These are phyloP conservation scores for Nasonia oneida DNA, from an alignment of 2,888 invertebrate genomes.

Conservation along the genomic window DNA sequence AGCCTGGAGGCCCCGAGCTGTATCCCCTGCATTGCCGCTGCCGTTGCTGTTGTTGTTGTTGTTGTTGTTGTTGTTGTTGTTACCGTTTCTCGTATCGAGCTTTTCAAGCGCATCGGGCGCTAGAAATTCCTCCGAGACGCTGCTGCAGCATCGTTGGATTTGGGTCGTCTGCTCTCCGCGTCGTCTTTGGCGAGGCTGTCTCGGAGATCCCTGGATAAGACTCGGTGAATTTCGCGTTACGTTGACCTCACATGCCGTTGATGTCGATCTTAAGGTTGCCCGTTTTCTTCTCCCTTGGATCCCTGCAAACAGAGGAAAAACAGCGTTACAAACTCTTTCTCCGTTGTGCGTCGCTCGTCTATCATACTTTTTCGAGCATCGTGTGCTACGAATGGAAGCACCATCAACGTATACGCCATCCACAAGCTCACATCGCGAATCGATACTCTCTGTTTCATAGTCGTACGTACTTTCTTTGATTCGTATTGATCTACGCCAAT, in stretches of 20 bases:
- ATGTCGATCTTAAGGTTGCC: constrained; percentile 91
- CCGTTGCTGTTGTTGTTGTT: not conserved
- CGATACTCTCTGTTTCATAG: not conserved
- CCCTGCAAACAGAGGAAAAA: constrained; percentile 80
- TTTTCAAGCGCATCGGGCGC: constrained; percentile 18
- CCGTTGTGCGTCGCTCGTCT: not conserved
- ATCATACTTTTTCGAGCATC: not conserved
- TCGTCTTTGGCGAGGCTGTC: constrained; percentile 2
- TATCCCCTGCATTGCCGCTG: not conserved
- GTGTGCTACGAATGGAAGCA: not conserved
- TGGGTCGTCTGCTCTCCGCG: not conserved
- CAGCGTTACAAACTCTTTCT: not conserved
- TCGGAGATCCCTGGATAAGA: constrained; percentile 7
- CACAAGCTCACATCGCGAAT: not conserved
- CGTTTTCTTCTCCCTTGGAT: constrained; percentile 93
- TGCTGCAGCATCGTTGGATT: not conserved
- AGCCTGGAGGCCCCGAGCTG: constrained; percentile 40
- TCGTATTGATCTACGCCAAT: not conserved
- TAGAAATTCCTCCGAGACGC: not conserved
- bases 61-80: not conserved
- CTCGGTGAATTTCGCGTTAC: constrained; percentile 39
- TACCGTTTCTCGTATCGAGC: not conserved
- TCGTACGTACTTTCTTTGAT: not conserved
- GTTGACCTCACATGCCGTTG: constrained; percentile 82
- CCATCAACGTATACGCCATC: not conserved